These are phyloP conservation scores for Vandiemenella viatica DNA, from an alignment of 2,888 invertebrate species.

Conservation along the genomic window DNA sequence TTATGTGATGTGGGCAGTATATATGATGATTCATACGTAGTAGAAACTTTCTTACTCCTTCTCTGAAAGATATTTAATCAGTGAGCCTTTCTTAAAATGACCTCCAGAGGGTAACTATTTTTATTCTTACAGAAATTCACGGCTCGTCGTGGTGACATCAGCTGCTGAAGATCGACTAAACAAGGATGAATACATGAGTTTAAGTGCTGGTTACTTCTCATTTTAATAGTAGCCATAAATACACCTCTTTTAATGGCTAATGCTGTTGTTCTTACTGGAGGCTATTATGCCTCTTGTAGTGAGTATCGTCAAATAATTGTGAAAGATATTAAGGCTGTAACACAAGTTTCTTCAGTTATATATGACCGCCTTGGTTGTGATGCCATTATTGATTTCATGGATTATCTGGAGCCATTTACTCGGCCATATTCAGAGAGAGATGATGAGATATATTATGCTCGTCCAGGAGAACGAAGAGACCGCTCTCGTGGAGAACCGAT, in stretches of 20 bases:
- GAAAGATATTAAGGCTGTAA: constrained; percentile 25
- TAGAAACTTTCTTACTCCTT: too few relatives aligned
- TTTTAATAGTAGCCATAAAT: constrained; percentile 33
- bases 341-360: constrained; percentile 7
- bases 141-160: too few relatives aligned
- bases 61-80: too few relatives aligned
- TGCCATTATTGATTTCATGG: constrained; percentile 54
- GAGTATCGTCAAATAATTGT: constrained; percentile 55
- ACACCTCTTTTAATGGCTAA: constrained; percentile 50
- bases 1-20: too few relatives aligned
- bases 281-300: constrained; percentile 56
- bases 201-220: neutral
- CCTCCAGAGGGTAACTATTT: too few relatives aligned
- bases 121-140: too few relatives aligned
- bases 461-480: constrained; percentile 5
- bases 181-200: too few relatives aligned
- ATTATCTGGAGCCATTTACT: constrained; percentile 48
- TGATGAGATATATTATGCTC: constrained; percentile 5
- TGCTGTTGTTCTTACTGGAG: constrained; percentile 53
- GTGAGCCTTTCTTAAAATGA: too few relatives aligned
- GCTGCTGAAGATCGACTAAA: too few relatives aligned
- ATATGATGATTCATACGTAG: too few relatives aligned
- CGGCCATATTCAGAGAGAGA: constrained; percentile 8
- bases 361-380: constrained; percentile 9
- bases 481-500: constrained; percentile 31